A percentile compares a stretch with the other conserved stretches of the same genome.
These are phyloP conservation scores for Drosophila ohnishii DNA, from an alignment of 1,140 invertebrate genomes.

Conservation along the genomic window DNA sequence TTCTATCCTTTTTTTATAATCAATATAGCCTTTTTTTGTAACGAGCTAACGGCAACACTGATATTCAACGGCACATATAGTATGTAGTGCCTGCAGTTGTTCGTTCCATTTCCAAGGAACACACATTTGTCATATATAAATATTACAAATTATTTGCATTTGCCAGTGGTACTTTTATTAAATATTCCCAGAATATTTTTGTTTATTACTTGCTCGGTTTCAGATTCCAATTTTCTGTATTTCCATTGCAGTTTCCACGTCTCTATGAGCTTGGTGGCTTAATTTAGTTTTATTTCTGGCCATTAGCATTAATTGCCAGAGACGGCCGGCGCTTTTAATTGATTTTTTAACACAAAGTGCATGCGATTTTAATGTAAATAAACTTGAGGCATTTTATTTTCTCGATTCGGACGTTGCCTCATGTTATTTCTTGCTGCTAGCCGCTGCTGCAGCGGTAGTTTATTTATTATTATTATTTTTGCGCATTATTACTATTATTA, in stretches of 20 bases:
- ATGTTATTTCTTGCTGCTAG: conserved; percentile 33
- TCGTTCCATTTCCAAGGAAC: conserved; percentile 8
- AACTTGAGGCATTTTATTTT: conserved; percentile 62
- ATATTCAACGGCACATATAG: not conserved
- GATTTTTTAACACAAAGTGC: conserved; percentile 70
- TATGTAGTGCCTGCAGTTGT: not conserved
- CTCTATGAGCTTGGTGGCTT: not conserved
- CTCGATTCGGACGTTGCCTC: conserved; percentile 34
- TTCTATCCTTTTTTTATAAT: no score
- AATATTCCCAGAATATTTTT: conserved; percentile 43
- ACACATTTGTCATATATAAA: conserved; percentile 4
- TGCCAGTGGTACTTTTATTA: conserved; percentile 3
- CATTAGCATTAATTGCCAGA: conserved; percentile 71
- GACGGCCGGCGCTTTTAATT: conserved; percentile 68
- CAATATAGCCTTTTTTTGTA: no score
- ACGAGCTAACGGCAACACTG: no score
- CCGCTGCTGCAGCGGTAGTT: conserved; percentile 17
- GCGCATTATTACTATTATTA: conserved; percentile 72
- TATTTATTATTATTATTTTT: conserved; percentile 55
- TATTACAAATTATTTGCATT: conserved; percentile 5
- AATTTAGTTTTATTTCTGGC: conserved; percentile 63
- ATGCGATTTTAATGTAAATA: conserved; percentile 63
- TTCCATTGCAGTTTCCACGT: conserved; percentile 33
- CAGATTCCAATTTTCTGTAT: conserved; percentile 21
- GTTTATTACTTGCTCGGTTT: conserved; percentile 41